Percentiles rank a stretch among this genome's conserved stretches.
These are phyloP conservation scores for Cotesia typhae DNA, from an alignment of 1,140 invertebrate genomes.

Conservation along the genomic window DNA sequence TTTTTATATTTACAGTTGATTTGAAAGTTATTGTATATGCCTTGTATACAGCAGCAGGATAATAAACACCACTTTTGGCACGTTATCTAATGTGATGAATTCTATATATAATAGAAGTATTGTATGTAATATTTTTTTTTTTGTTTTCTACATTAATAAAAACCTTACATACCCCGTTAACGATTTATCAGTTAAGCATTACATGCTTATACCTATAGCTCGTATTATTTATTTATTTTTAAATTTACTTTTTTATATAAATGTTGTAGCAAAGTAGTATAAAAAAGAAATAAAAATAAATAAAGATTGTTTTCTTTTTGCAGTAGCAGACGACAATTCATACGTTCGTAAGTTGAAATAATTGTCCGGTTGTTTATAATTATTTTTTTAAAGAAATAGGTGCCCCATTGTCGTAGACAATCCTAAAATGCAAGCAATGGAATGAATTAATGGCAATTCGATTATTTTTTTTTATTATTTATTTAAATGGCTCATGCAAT, in stretches of 20 bases:
- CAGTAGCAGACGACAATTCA: constrained; percentile 35
- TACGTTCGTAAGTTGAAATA: constrained; percentile 46
- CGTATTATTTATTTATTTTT: constrained; percentile 14
- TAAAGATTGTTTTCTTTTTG: constrained; percentile 20
- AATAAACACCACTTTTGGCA: constrained; percentile 41
- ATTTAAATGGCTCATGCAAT: constrained; percentile 9
- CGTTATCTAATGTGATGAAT: constrained; percentile 38
- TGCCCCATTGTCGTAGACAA: constrained; percentile 66
- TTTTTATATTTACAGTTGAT: constrained; percentile 28
- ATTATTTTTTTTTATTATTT: constrained; percentile 27
- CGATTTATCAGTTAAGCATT: constrained; percentile 30
- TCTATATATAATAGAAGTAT: constrained; percentile 33
- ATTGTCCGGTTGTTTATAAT: constrained; percentile 48
- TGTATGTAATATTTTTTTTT: constrained; percentile 30
- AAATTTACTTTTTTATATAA: constrained; percentile 20
- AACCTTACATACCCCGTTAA: constrained; percentile 34
- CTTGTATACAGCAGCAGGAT: constrained; percentile 40
- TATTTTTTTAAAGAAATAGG: constrained; percentile 64
- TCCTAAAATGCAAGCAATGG: constrained; percentile 65
- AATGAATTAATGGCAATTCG: constrained; percentile 47
- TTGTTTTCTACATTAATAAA: constrained; percentile 31
- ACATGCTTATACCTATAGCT: constrained; percentile 27
- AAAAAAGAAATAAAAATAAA: constrained; percentile 22
- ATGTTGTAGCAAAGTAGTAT: constrained; percentile 32
- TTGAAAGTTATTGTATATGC: constrained; percentile 27